Evolutionary conservation across 2,113 vertebrate genomes (phyloP).

Genomic region (Lota lota): DNA sequence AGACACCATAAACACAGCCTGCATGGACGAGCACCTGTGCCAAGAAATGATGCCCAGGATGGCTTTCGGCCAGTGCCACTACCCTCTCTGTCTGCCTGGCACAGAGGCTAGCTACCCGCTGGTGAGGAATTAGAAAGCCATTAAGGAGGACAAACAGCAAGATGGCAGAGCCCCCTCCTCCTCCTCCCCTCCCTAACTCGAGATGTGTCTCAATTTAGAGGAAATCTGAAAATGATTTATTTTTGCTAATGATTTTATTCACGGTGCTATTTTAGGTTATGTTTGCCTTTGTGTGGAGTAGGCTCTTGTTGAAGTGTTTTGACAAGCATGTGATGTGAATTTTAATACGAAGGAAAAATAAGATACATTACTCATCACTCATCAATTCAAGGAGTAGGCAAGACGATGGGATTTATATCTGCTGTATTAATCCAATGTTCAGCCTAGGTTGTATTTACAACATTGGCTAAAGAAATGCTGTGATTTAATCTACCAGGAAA

Average conservation of each 20-base stretch:
- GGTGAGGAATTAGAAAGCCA: conserved; percentile 75
- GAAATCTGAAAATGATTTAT: conserved; percentile 3
- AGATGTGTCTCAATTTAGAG: conserved; percentile 44
- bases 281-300: background rate
- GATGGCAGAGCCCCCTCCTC: conserved; percentile 55
- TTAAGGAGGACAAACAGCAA: conserved; percentile 73
- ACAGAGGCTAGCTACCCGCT: conserved; percentile 64
- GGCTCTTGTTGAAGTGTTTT: background rate
- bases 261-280: background rate
- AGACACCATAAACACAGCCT: conserved; percentile 55
- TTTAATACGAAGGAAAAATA: background rate
- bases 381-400: background rate
- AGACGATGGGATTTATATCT: background rate
- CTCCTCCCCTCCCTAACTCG: background rate
- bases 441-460: background rate
- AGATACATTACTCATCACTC: background rate
- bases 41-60: conserved; percentile 37
- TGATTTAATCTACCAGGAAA: too few relatives aligned
- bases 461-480: too few relatives aligned
- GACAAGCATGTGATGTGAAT: background rate
- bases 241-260: background rate
- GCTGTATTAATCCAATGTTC: background rate
- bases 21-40: conserved; percentile 69
- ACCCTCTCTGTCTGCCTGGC: conserved; percentile 64
- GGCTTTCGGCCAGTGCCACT: conserved; percentile 61